Percentiles rank a stretch among this genome's conserved stretches.
These are phyloP conservation scores for Fratercula arctica DNA, from an alignment of 2,797 vertebrate species.

Conservation along the genomic window DNA sequence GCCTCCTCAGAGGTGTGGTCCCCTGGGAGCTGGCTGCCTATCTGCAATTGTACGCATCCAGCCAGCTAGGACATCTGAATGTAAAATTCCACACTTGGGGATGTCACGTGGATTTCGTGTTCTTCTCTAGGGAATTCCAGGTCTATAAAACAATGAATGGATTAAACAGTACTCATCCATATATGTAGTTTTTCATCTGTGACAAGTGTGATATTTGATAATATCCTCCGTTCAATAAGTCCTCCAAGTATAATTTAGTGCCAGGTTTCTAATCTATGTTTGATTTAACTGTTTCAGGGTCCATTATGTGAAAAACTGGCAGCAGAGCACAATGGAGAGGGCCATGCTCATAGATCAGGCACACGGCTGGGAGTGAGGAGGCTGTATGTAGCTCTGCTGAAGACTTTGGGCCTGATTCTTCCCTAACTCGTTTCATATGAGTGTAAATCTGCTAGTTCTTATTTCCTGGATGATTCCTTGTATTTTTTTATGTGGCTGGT, in stretches of 20 bases:
- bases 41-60: not conserved
- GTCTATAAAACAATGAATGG: not conserved
- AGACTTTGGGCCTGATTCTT: not conserved
- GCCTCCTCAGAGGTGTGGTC: not conserved
- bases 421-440: not conserved
- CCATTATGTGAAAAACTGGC: not conserved
- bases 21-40: not conserved
- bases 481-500: not conserved
- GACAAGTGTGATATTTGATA: constrained; percentile 44
- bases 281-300: constrained; percentile 27
- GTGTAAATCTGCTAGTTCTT: not conserved
- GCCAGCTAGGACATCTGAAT: not conserved
- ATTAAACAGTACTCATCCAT: constrained; percentile 17
- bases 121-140: not conserved
- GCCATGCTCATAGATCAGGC: not conserved
- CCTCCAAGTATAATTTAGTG: constrained; percentile 15
- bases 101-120: not conserved
- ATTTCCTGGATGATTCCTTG: not conserved
- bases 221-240: constrained; percentile 19
- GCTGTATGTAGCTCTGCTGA: not conserved
- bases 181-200: constrained; percentile 25
- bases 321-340: accelerated
- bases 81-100: not conserved
- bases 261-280: not conserved
- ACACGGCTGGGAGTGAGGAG: not conserved